Evolutionary conservation across 2,888 invertebrate genomes (phyloP).

Genomic region (Sphaeridia pumilis): DNA sequence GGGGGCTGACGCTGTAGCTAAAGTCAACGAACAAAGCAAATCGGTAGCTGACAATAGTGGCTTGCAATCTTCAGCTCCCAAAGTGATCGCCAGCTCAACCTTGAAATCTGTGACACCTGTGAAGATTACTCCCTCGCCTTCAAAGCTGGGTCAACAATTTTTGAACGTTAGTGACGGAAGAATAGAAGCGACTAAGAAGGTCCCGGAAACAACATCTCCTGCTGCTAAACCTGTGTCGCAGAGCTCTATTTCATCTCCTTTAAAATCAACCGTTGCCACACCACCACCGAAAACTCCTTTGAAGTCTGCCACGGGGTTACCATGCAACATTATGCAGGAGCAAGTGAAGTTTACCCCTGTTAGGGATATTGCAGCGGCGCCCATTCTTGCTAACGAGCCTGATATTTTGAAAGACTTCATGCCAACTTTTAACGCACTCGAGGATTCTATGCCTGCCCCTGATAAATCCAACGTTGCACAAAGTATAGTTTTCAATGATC

Average conservation of each 20-base stretch:
- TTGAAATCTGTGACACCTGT: neutral
- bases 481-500: constrained; percentile 6
- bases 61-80: neutral
- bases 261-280: too few relatives aligned
- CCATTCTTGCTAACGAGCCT: constrained; percentile 1
- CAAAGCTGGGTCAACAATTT: neutral
- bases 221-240: too few relatives aligned
- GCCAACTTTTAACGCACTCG: neutral
- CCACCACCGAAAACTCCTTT: neutral
- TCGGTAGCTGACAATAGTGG: neutral
- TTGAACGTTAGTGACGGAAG: neutral
- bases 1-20: neutral
- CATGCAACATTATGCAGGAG: neutral
- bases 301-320: neutral
- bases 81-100: neutral
- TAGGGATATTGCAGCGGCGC: neutral
- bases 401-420: neutral
- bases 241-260: too few relatives aligned
- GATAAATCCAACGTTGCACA: neutral
- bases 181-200: neutral
- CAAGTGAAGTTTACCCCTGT: neutral
- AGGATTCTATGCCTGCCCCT: neutral
- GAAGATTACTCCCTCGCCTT: neutral
- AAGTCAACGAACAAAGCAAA: too few relatives aligned
- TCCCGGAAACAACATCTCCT: too few relatives aligned